Evolutionary conservation across 1,140 invertebrate genomes (phyloP), one percentile per base, ranked within the genome.

Genomic region (Drosophila insularis): DNA sequence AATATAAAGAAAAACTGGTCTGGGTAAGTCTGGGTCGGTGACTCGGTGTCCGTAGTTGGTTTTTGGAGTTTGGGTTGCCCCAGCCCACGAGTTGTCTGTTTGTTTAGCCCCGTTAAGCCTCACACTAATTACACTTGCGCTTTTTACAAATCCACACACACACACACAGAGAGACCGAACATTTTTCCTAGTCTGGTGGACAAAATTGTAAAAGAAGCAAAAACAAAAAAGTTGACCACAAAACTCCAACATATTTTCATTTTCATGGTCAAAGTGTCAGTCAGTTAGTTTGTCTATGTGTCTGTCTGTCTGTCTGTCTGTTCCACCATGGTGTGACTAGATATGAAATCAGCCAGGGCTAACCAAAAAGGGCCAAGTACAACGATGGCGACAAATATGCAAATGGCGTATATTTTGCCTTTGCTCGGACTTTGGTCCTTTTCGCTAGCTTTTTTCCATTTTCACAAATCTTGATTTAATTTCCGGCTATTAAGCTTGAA

Each of bases 81-180:
- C 74, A 53, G 59, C 62, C 71, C 80, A 84, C 80, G 43, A 60
- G 19, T 17, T 53, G 72, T 71, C 73, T 68, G 82, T 87, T 81
- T 80, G 82, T 68, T 81, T 86, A 81, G 78, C 78, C 82, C 71
- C 78, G 75, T 70, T 86, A 86, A 86, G 82, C 82, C 81, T 58
- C 81, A 87, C 81, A 86, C 81, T 86, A 86, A 86, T 86, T 86
- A 79, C 82, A 86, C 81, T 86, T 87, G 81, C 82, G 81, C 81
- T 86, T 81, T 86, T 87, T 70, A 76, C 81, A 85, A 80, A 85
- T 86, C 81, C 81, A 43, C 68, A 78, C 62, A 67, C 63, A 67
- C 35, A 61, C 43, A 75, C 46, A 14, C 43, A 75, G 37, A 50
- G 68, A 56, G 23, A 59, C 53, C 55, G 32, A 66, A 65, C 68